A percentile compares a stretch with the other conserved stretches of the same genome.
phyloP scores from a whole-genome alignment of 1,140 invertebrate genomes.

The Bombus breviceps region DNA sequence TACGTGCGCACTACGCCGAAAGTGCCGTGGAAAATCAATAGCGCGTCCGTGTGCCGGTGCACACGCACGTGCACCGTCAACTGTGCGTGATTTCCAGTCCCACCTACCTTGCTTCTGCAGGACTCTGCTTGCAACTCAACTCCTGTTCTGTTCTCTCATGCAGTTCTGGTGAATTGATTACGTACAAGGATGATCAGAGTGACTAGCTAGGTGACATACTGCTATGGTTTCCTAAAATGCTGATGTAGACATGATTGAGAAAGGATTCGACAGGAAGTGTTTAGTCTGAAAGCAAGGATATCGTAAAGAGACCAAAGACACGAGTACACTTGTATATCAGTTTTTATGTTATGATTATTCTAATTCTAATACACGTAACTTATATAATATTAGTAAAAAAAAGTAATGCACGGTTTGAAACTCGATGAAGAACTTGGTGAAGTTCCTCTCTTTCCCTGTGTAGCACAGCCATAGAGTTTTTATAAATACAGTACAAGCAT shows the following conservation, averaged over 20 bases:
- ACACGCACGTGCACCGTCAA: constrained; percentile 34
- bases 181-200: neutral
- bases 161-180: neutral
- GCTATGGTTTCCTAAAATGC: no score
- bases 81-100: neutral
- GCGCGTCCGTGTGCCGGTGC: constrained; percentile 59
- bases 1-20: constrained; percentile 73
- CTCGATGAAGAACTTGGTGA: neutral
- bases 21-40: constrained; percentile 77
- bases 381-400: neutral
- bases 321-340: neutral
- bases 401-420: neutral
- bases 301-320: neutral
- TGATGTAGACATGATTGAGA: neutral
- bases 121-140: neutral
- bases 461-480: neutral
- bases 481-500: neutral
- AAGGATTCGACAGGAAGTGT: neutral
- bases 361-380: neutral
- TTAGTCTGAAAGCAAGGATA: neutral
- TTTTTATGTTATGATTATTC: neutral
- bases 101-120: neutral
- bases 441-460: no score
- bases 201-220: neutral
- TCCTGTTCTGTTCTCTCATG: no score